phyloP scores from a whole-genome alignment of 2,888 invertebrate genomes.

The Xestia ashworthii region DNA sequence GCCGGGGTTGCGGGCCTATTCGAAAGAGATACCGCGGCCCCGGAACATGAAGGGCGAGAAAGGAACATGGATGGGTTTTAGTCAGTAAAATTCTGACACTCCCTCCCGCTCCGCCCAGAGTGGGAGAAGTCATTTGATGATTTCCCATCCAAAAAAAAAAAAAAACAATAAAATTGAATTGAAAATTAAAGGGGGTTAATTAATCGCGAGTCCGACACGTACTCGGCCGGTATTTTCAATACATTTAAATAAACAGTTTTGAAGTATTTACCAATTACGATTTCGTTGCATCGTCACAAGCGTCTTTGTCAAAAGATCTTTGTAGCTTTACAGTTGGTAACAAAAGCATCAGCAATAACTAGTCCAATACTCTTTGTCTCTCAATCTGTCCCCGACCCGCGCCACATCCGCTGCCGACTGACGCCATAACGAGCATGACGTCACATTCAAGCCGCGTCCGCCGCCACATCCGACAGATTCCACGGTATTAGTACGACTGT shows the following conservation, averaged over 20 bases:
- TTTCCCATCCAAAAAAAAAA: too few relatives aligned
- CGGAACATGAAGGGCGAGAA: too few relatives aligned
- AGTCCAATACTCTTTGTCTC: slow-evolving; percentile 13
- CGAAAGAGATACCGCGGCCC: too few relatives aligned
- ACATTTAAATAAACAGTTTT: not conserved
- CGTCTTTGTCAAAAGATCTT: not conserved
- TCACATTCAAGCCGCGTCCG: slow-evolving; percentile 24
- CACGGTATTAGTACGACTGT: slow-evolving; percentile 27
- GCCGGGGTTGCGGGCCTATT: too few relatives aligned
- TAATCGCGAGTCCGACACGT: too few relatives aligned
- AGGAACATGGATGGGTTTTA: too few relatives aligned
- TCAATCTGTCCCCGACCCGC: not conserved
- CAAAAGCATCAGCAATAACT: not conserved
- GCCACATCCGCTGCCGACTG: slow-evolving; percentile 29
- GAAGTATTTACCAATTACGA: not conserved
- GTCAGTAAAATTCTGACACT: too few relatives aligned
- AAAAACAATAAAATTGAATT: too few relatives aligned
- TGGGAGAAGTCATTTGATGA: too few relatives aligned
- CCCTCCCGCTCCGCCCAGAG: too few relatives aligned
- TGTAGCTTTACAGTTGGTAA: not conserved
- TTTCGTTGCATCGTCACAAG: not conserved
- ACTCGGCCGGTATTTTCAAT: too few relatives aligned
- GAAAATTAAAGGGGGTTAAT: too few relatives aligned
- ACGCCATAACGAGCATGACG: slow-evolving; percentile 19
- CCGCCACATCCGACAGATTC: slow-evolving; percentile 19